phyloP scores from a whole-genome alignment of 2,797 vertebrate genomes.

The Cebuella pygmaea region DNA sequence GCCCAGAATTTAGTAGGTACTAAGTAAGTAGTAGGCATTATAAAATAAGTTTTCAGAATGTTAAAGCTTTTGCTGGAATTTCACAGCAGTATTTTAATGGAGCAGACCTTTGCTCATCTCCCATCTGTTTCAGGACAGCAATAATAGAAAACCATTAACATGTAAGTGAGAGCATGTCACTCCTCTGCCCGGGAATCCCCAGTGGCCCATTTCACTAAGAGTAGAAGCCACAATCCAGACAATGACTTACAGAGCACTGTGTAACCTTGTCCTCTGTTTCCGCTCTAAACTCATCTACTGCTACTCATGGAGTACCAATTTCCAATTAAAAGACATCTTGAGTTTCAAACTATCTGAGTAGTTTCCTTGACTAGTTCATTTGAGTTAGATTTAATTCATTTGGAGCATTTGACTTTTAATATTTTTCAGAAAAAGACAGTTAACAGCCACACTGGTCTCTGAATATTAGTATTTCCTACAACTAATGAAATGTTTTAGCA shows the following conservation, averaged over 20 bases:
- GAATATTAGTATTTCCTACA: not conserved
- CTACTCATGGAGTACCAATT: not conserved
- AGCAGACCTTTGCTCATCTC: not conserved
- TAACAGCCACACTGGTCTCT: not conserved
- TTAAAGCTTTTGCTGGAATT: not conserved
- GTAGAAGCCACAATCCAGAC: not conserved
- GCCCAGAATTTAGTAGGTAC: not conserved
- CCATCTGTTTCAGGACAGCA: not conserved
- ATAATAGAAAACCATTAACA: not conserved
- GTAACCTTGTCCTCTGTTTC: not conserved
- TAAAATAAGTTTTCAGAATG: not conserved
- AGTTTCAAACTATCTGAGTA: not conserved
- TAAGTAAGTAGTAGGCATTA: not conserved
- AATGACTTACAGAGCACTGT: not conserved
- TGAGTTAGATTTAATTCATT: not conserved
- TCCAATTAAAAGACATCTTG: not conserved
- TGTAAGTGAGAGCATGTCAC: not conserved
- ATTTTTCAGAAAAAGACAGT: not conserved
- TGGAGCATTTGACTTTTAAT: not conserved
- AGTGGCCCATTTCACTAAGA: not conserved
- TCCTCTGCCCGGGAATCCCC: too few relatives aligned
- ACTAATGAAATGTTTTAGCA: not conserved
- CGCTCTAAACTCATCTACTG: not conserved
- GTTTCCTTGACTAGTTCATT: not conserved
- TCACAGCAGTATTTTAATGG: not conserved